A percentile compares a stretch with the other conserved stretches of the same genome.
Evolutionary conservation across 1,140 invertebrate genomes (phyloP).

Genomic region (Cheumatopsyche charites): DNA sequence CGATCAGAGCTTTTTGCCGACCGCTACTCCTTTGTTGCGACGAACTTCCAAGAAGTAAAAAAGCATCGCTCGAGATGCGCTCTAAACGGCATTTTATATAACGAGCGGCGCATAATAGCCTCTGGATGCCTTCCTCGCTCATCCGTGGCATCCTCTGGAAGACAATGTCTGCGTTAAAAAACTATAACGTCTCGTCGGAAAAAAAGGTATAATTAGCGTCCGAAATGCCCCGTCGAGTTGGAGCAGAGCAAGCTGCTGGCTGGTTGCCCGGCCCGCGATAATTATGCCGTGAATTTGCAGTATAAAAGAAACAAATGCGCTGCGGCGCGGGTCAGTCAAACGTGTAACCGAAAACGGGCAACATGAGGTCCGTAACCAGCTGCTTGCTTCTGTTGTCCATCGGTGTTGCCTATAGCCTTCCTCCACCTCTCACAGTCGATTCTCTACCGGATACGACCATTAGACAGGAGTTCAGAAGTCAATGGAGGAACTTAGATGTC

Average conservation of each 20-base stretch:
- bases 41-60: too few species aligned
- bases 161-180: constrained; percentile 19
- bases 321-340: constrained; percentile 42
- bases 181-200: background rate
- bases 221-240: constrained; percentile 20
- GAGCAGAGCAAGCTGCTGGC: too few species aligned
- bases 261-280: constrained; percentile 24
- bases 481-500: constrained; percentile 30
- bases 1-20: too few species aligned
- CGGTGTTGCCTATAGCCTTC: background rate
- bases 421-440: background rate
- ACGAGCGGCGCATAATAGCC: constrained; percentile 23
- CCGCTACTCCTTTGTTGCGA: too few species aligned
- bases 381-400: constrained; percentile 22
- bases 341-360: constrained; percentile 37
- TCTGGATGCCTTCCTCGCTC: background rate
- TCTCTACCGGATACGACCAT: constrained; percentile 25
- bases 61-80: too few species aligned
- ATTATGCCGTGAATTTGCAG: constrained; percentile 42
- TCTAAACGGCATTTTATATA: too few species aligned
- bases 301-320: constrained; percentile 47
- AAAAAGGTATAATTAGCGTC: constrained; percentile 35
- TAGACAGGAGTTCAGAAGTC: constrained; percentile 16
- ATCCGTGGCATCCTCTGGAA: constrained; percentile 36
- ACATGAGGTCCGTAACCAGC: constrained; percentile 25